Evolutionary conservation across 2,888 invertebrate species (phyloP), one percentile per base, ranked within the genome.

Genomic region (Ryuthela nishihirai): DNA sequence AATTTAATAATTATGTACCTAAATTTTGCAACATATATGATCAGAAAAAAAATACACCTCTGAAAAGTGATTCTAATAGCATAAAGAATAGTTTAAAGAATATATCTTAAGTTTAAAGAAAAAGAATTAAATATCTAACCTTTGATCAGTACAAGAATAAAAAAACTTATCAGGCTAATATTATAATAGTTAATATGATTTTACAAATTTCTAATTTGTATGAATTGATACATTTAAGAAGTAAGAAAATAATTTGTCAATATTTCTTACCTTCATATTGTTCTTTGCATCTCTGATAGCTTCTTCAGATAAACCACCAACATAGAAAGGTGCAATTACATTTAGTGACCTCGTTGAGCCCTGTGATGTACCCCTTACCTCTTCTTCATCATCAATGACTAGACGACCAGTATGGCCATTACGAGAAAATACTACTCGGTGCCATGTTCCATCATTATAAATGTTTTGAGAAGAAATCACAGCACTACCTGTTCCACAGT

Each of bases 401-500:
- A 91, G 73, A 67, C 81, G 82, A 7, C 87, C 88, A 54, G 78
- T 78, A 0, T 78, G 79, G 2, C 76, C 78, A 32, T 80, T 78
- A 26, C 90, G 78, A 2, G 68, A 64, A 67, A 92, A 81, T 10
- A 80, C 79, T 0, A 86, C 82, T 0, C 81, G 79, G 72, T 93
- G 92, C 92, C 92, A 93, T 43, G 80, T 74, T 0, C 84, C 83
- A 71, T 90, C 88, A 69, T 85, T 84, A 68, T 85, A 82, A 2
- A 74, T 75, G 10, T 73, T 72, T 0, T 77, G 69, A 0, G 85
- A 84, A 9, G 77, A 73, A 0, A 91, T 74, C 0, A 77, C 70
- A 0, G 80, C 82, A 0, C 80, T 77, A 5, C 82, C 82, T 0
- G 79, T 79, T 18, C 88, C 88, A 69, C 85, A 85, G 72, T 85